phyloP scores from a whole-genome alignment of 2,797 vertebrate genomes.

The Enteromius argenteus region DNA sequence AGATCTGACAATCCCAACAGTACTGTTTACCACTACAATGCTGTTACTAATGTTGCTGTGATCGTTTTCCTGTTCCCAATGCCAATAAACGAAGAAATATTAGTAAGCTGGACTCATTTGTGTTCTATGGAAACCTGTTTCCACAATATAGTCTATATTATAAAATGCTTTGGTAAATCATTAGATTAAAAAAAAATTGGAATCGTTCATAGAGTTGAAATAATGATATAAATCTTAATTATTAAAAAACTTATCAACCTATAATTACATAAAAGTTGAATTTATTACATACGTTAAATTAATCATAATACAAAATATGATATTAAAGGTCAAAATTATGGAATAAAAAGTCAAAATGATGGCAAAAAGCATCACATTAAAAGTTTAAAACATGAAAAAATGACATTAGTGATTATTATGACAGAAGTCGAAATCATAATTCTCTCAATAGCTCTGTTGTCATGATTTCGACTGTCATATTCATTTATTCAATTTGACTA shows the following conservation, averaged over 20 bases:
- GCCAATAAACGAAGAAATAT: conserved; percentile 76
- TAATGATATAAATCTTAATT: neutral
- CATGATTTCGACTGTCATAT: neutral
- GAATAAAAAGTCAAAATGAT: neutral
- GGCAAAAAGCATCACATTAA: neutral
- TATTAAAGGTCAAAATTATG: neutral
- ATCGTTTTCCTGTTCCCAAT: conserved; percentile 68
- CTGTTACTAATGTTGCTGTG: conserved; percentile 72
- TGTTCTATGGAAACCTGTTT: neutral
- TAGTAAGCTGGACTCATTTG: conserved; percentile 56
- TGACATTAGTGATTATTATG: neutral
- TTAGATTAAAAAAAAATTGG: neutral
- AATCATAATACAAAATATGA: neutral
- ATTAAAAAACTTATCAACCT: too few relatives aligned
- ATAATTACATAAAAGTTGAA: neutral
- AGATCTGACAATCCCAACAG: conserved; percentile 78
- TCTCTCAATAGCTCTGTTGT: neutral
- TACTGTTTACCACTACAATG: conserved; percentile 71
- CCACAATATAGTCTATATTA: neutral
- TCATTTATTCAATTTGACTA: too few relatives aligned
- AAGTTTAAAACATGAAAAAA: neutral
- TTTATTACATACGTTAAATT: neutral
- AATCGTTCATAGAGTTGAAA: neutral
- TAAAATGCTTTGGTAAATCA: neutral
- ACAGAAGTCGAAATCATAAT: neutral